Evolutionary conservation across 2,888 invertebrate species (phyloP).

Genomic region (Eristalinus sepulchralis): DNA sequence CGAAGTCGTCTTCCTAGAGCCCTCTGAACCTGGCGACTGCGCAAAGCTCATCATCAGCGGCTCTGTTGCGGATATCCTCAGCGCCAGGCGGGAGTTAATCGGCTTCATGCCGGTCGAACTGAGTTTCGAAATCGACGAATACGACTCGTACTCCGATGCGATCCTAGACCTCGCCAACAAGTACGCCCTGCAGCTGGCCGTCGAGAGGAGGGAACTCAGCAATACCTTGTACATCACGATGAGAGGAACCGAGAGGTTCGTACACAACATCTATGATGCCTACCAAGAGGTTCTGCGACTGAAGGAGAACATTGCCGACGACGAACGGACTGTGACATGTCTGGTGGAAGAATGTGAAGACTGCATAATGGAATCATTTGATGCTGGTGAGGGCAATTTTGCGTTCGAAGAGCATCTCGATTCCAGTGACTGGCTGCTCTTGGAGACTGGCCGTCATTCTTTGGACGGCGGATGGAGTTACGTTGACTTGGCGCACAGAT

Average conservation of each 20-base stretch:
- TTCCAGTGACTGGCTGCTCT: not conserved
- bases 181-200: conserved; percentile 91
- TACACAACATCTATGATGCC: conserved; percentile 93
- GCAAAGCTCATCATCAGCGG: conserved; percentile 95
- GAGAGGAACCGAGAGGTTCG: conserved; percentile 93
- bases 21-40: conserved; percentile 91
- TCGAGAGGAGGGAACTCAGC: conserved; percentile 93
- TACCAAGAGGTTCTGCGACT: conserved; percentile 87
- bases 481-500: not conserved
- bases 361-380: not conserved
- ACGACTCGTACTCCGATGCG: conserved; percentile 84
- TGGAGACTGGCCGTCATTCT: not conserved
- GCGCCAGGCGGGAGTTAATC: conserved; percentile 93
- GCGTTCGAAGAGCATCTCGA: not conserved
- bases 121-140: conserved; percentile 96
- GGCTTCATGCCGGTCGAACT: conserved; percentile 94
- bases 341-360: not conserved
- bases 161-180: conserved; percentile 87
- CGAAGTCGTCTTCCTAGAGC: conserved; percentile 96
- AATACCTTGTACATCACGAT: conserved; percentile 92
- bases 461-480: not conserved
- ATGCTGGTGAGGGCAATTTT: not conserved
- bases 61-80: conserved; percentile 92
- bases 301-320: not conserved
- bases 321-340: not conserved